Conservation (phyloP, 2,888 invertebrate species). For the Lasius fuliginosus region DNA sequence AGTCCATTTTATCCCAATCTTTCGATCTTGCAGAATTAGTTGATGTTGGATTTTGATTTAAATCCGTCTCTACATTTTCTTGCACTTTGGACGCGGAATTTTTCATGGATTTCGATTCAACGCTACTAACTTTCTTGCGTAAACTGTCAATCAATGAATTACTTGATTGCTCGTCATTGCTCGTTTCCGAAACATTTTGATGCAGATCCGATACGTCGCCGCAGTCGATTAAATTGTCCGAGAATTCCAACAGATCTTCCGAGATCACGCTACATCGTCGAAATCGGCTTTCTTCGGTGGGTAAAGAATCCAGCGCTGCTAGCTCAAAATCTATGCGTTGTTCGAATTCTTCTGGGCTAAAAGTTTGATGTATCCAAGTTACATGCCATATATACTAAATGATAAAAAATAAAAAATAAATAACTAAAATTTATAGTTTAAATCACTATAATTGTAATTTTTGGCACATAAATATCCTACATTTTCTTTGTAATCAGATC, state of each 20-base stretch:
- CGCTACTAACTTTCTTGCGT: conserved; percentile 73
- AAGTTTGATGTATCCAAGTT: conserved; percentile 44
- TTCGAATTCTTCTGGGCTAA: conserved; percentile 87
- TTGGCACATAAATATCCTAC: neutral
- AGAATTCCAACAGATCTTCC: conserved; percentile 83
- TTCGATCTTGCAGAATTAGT: conserved; percentile 66
- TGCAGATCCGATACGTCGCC: conserved; percentile 63
- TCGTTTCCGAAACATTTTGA: conserved; percentile 56
- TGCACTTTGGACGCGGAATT: conserved; percentile 61
- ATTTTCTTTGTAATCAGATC: neutral
- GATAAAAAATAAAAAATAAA: neutral
- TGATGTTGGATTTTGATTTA: conserved; percentile 72
- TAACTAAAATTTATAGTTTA: neutral
- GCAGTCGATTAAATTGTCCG: conserved; percentile 81
- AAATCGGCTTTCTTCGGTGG: conserved; percentile 83
- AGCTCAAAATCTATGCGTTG: conserved; percentile 89
- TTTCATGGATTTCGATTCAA: conserved; percentile 73
- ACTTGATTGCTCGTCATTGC: conserved; percentile 61
- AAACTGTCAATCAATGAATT: conserved; percentile 67
- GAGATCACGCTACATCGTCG: conserved; percentile 83
- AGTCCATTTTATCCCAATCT: conserved; percentile 62
- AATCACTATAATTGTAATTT: no score
- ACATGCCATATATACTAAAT: neutral
- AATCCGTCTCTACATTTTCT: conserved; percentile 71
- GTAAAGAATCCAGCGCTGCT: conserved; percentile 88